Base-by-base conservation (phyloP, 2,113 vertebrate genomes). In the Sprattus sprattus region DNA sequence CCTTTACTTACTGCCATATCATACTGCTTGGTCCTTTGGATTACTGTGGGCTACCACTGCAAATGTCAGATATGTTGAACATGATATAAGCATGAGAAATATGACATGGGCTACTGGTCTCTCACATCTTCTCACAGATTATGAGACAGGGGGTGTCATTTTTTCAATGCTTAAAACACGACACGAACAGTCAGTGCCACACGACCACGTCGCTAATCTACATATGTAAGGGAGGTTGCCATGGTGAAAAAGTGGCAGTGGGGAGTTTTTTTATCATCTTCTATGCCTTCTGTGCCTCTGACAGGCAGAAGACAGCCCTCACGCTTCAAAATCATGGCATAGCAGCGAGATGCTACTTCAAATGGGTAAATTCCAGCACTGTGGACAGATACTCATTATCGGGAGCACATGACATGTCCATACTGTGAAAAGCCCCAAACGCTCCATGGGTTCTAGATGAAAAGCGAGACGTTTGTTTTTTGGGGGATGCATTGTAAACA, bases 41-140 rank as follows among this genome's bases (percentile, higher is more conserved):
- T 67, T 67, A 28, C 64, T 67, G 64, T 7, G 11, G 64, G 64
- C n/a, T 28, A 67, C 64, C 10, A 67, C 64, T 28, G 64, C 64
- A 67, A 67, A 67, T 67, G 64, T 67, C 64, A 67, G 64, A 28
- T 25, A 28, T 67, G 64, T 67, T 67, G 64, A 67, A 67, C 64
- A 67, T 28, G 64, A 67, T 67, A 67, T 28, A 1, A n/a, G 22
- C 64, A 28, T 25, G 64, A 67, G 64, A 67, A 25, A 67, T 28
- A 67, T 13, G 25, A 67, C 64, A 67, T 57, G 52, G 52, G 16
- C 16, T 25, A 28, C 64, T 67, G 64, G 2, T 67, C 64, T 22
- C 54, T 22, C 54, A 60, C 54, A 22, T 4, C 6, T 20, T 1
- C 22, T 2, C 64, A 67, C 64, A 67, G 64, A 67, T 67, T 67